Evolutionary conservation across 2,888 invertebrate species (phyloP).

Genomic region (Drosophila anomalata): DNA sequence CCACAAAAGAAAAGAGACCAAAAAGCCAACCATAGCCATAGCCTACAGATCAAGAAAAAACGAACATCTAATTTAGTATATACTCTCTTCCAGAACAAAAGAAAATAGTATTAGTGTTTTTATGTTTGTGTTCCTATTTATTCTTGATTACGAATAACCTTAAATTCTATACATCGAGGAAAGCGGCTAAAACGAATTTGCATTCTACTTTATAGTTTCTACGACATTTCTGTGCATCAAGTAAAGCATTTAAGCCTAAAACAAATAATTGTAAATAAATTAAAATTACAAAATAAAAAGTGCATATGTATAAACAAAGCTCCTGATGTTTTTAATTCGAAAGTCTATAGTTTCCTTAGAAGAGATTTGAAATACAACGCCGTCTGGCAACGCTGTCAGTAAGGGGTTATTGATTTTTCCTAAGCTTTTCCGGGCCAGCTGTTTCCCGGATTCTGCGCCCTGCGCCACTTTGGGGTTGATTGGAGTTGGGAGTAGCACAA

Average conservation of each 20-base stretch:
- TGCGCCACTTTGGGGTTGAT: slow-evolving; percentile 56
- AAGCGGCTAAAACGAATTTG: slow-evolving; percentile 70
- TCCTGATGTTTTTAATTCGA: not conserved
- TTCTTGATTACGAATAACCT: slow-evolving; percentile 65
- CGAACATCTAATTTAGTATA: slow-evolving; percentile 55
- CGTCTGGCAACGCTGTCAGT: slow-evolving; percentile 60
- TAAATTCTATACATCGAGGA: slow-evolving; percentile 70
- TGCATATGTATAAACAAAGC: slow-evolving; percentile 62
- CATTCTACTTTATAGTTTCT: slow-evolving; percentile 70
- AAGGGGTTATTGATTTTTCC: slow-evolving; percentile 71
- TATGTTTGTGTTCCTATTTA: slow-evolving; percentile 83
- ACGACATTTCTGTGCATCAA: slow-evolving; percentile 69
- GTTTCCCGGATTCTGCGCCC: slow-evolving; percentile 64
- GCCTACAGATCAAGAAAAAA: slow-evolving; percentile 46
- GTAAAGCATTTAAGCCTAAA: slow-evolving; percentile 70
- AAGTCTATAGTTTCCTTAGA: not conserved
- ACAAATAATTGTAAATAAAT: slow-evolving; percentile 76
- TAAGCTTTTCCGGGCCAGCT: slow-evolving; percentile 50
- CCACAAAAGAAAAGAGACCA: slow-evolving; percentile 54
- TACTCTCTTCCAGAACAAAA: slow-evolving; percentile 61
- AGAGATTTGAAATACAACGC: slow-evolving; percentile 3
- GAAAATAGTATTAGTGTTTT: slow-evolving; percentile 76
- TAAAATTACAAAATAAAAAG: slow-evolving; percentile 69
- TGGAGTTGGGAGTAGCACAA: slow-evolving; percentile 59
- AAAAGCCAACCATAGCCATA: slow-evolving; percentile 42